phyloP scores from a whole-genome alignment of 2,797 vertebrate genomes.

The Micropoecilia bifurca region DNA sequence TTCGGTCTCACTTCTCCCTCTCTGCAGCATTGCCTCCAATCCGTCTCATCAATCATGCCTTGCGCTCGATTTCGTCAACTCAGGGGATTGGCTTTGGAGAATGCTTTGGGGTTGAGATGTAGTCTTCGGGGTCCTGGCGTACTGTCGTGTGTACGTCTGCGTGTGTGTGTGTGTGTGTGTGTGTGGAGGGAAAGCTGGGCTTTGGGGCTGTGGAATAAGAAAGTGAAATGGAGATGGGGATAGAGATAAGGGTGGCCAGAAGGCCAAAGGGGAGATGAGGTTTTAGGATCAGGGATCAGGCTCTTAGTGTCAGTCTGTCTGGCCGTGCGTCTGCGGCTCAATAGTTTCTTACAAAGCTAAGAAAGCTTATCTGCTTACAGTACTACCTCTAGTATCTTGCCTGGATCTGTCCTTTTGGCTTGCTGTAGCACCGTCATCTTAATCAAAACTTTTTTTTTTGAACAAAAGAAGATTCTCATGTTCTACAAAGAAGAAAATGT shows the following conservation, averaged over 20 bases:
- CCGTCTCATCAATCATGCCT: slow-evolving; percentile 64
- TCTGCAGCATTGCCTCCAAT: slow-evolving; percentile 43
- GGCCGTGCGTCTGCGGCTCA: slow-evolving; percentile 37
- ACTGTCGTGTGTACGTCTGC: slow-evolving; percentile 36
- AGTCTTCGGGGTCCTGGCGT: slow-evolving; percentile 43
- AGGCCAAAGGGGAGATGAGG: slow-evolving; percentile 68
- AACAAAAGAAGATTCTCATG: background rate
- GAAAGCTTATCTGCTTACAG: slow-evolving; percentile 54
- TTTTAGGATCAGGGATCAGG: slow-evolving; percentile 66
- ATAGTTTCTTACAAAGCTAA: slow-evolving; percentile 55
- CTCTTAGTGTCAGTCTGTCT: slow-evolving; percentile 50
- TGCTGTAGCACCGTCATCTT: slow-evolving; percentile 26
- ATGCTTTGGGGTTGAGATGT: slow-evolving; percentile 54
- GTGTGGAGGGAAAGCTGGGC: slow-evolving; percentile 61
- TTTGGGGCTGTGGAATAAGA: slow-evolving; percentile 52
- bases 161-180: slow-evolving; percentile 25
- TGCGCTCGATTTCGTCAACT: slow-evolving; percentile 76
- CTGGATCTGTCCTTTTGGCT: slow-evolving; percentile 27
- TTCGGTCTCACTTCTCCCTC: slow-evolving; percentile 72
- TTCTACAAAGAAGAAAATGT: slow-evolving; percentile 2
- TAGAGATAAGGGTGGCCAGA: slow-evolving; percentile 37
- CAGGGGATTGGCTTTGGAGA: slow-evolving; percentile 65
- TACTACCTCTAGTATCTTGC: slow-evolving; percentile 41
- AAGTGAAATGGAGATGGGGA: slow-evolving; percentile 47
- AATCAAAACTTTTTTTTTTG: background rate